phyloP scores from a whole-genome alignment of 2,888 invertebrate species.

The Oscheius onirici region DNA sequence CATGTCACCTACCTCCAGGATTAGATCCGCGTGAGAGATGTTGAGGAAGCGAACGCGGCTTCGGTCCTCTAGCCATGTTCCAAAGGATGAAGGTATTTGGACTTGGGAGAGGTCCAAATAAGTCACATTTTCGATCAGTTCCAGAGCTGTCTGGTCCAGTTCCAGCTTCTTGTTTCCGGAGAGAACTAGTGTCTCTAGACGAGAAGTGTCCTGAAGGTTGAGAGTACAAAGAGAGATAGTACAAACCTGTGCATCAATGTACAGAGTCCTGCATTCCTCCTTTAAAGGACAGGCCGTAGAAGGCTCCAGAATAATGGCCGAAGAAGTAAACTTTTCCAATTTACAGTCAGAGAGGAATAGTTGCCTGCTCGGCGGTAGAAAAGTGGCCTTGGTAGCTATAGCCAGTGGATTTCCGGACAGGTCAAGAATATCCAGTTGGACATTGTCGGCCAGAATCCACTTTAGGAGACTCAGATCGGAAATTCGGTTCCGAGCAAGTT shows the following conservation, averaged over 20 bases:
- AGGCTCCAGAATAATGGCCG: slow-evolving; percentile 49
- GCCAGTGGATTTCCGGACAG: slow-evolving; percentile 59
- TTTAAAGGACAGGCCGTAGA: slow-evolving; percentile 19
- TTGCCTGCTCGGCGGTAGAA: slow-evolving; percentile 57
- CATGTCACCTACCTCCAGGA: slow-evolving; percentile 7
- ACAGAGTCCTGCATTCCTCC: slow-evolving; percentile 28
- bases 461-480: slow-evolving; percentile 50
- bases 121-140: slow-evolving; percentile 43
- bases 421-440: slow-evolving; percentile 58
- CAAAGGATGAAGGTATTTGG: slow-evolving; percentile 41
- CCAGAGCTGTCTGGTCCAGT: slow-evolving; percentile 47
- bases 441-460: slow-evolving; percentile 54
- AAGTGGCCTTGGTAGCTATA: slow-evolving; percentile 41
- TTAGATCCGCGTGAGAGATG: slow-evolving; percentile 48
- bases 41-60: slow-evolving; percentile 48
- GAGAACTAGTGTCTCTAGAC: slow-evolving; percentile 55
- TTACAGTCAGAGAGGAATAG: slow-evolving; percentile 54
- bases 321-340: slow-evolving; percentile 52
- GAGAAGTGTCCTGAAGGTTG: not conserved
- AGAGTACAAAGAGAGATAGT: not conserved
- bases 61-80: slow-evolving; percentile 47
- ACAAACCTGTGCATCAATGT: slow-evolving; percentile 25
- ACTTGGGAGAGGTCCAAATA: slow-evolving; percentile 45
- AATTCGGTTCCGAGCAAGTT: slow-evolving; percentile 59
- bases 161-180: slow-evolving; percentile 51